A percentile compares a stretch with the other conserved stretches of the same genome.
Evolutionary conservation across 1,140 invertebrate species (phyloP).

Genomic region (Telenomus remus): DNA sequence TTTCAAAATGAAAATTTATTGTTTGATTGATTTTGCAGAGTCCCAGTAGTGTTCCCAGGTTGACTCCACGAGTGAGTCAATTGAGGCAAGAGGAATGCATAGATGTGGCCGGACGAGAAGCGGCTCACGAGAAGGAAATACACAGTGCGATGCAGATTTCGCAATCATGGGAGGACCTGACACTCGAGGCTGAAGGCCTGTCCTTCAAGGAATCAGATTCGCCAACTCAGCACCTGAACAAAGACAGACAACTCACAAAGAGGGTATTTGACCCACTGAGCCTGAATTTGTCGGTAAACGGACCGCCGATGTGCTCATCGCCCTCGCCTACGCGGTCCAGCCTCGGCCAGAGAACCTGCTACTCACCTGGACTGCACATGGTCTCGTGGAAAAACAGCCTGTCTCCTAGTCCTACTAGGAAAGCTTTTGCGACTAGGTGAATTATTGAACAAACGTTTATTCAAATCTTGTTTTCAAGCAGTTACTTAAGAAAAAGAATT

Average conservation of each 20-base stretch:
- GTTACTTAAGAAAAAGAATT: too few species aligned
- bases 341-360: constrained; percentile 78
- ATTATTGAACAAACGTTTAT: background rate
- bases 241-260: constrained; percentile 67
- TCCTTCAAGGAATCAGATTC: constrained; percentile 73
- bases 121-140: constrained; percentile 91
- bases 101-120: constrained; percentile 87
- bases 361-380: constrained; percentile 79
- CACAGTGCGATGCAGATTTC: constrained; percentile 92
- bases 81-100: constrained; percentile 91
- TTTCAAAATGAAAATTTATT: background rate
- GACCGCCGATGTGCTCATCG: constrained; percentile 77
- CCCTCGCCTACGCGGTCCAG: constrained; percentile 80
- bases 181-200: constrained; percentile 80
- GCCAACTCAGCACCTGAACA: constrained; percentile 66
- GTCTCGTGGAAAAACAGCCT: constrained; percentile 77
- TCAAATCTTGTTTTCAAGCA: too few species aligned
- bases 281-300: constrained; percentile 69
- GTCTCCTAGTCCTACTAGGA: constrained; percentile 88
- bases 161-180: constrained; percentile 91
- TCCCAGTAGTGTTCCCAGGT: constrained; percentile 78
- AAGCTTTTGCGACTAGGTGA: constrained; percentile 82
- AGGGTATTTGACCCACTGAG: constrained; percentile 71
- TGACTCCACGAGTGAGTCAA: constrained; percentile 89
- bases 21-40: constrained; percentile 62